A percentile compares a stretch with the other conserved stretches of the same genome.
Conservation (phyloP, 2,888 invertebrate species). For the Serripes groenlandicus region DNA sequence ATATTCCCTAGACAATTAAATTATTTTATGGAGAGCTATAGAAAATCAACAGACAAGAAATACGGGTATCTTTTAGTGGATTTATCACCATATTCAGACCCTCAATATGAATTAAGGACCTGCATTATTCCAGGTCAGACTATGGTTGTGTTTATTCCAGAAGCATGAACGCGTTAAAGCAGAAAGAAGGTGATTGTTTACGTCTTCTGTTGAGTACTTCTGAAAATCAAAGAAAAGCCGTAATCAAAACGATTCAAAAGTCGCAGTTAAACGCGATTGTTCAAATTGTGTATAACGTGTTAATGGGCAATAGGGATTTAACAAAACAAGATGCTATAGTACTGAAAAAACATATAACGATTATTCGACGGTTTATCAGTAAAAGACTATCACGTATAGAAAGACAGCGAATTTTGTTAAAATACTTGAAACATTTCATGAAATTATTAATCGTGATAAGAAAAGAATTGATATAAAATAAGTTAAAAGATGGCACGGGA, state of each 20-base stretch:
- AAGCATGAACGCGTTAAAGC: slow-evolving; percentile 24
- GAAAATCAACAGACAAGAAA: slow-evolving; percentile 31
- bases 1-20: slow-evolving; percentile 49
- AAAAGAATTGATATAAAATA: slow-evolving; percentile 17
- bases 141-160: slow-evolving; percentile 45
- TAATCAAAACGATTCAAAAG: slow-evolving; percentile 35
- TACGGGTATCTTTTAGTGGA: slow-evolving; percentile 44
- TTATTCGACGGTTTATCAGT: slow-evolving; percentile 40
- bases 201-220: slow-evolving; percentile 30
- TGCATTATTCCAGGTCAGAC: slow-evolving; percentile 49
- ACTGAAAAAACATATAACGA: slow-evolving; percentile 21
- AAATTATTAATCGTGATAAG: slow-evolving; percentile 22
- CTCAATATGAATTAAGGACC: slow-evolving; percentile 35
- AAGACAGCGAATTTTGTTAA: slow-evolving; percentile 29
- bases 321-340: slow-evolving; percentile 18
- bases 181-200: slow-evolving; percentile 40
- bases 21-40: slow-evolving; percentile 57
- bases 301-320: slow-evolving; percentile 9
- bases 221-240: slow-evolving; percentile 31
- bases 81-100: slow-evolving; percentile 36
- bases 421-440: slow-evolving; percentile 33
- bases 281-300: slow-evolving; percentile 35
- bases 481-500: too few species aligned
- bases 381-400: slow-evolving; percentile 13
- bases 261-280: slow-evolving; percentile 37